phyloP scores from a whole-genome alignment of 2,113 vertebrate genomes.

The Ondatra zibethicus region DNA sequence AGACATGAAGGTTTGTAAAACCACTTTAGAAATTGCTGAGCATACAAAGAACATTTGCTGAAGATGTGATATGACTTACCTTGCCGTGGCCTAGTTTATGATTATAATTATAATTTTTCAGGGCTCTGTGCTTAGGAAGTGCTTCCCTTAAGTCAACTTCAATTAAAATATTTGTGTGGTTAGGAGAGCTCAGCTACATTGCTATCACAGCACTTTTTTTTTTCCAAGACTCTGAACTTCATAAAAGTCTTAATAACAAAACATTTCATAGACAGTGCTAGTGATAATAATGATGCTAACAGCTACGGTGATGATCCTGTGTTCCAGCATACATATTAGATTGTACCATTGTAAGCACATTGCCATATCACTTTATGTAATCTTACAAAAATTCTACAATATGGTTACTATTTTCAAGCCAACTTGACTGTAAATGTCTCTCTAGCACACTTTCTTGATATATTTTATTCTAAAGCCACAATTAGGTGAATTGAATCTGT shows the following conservation, averaged over 20 bases:
- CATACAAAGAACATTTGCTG: neutral
- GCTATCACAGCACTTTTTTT: neutral
- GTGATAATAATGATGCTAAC: neutral
- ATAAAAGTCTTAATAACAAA: conserved; percentile 20
- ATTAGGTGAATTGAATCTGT: neutral
- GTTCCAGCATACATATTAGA: neutral
- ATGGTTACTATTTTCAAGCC: neutral
- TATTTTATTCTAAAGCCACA: neutral
- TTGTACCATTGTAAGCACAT: neutral
- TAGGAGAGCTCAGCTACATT: neutral
- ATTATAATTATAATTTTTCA: conserved; percentile 5
- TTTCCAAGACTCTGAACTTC: conserved; percentile 1
- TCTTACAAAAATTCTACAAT: neutral
- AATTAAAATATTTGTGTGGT: conserved; percentile 10
- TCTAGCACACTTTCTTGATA: neutral
- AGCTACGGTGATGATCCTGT: neutral
- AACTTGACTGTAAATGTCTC: neutral
- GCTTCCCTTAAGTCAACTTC: neutral
- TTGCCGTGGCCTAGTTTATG: neutral
- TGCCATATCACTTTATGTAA: neutral
- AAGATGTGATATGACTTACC: neutral
- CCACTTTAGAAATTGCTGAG: neutral
- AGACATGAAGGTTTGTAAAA: neutral
- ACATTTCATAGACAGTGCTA: neutral
- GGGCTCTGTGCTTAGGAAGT: neutral